These are phyloP conservation scores for Eriocheir sinensis DNA, from an alignment of 1,140 invertebrate species.

Conservation along the genomic window DNA sequence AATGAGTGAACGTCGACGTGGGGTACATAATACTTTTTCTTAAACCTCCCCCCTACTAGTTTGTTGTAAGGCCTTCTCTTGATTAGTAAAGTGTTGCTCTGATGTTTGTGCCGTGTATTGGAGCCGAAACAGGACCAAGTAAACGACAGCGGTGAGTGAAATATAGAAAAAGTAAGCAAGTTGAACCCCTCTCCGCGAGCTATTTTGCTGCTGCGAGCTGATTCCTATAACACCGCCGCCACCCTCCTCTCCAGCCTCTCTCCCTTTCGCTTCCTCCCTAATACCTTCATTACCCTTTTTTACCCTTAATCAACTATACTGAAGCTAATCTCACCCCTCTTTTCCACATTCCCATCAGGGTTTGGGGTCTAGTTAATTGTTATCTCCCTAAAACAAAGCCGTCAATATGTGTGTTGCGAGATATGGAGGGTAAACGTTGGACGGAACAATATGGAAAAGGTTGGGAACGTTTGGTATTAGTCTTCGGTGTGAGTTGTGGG, in stretches of 20 bases:
- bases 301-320: not conserved
- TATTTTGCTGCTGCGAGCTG: too few species aligned
- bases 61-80: too few species aligned
- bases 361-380: not conserved
- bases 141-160: too few species aligned
- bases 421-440: not conserved
- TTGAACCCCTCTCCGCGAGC: too few species aligned
- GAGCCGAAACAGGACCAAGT: too few species aligned
- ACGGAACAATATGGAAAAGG: slow-evolving; percentile 44
- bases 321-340: not conserved
- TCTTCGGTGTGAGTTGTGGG: slow-evolving; percentile 61
- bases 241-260: slow-evolving; percentile 47
- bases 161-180: too few species aligned
- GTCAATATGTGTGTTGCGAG: not conserved
- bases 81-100: too few species aligned
- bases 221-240: not conserved
- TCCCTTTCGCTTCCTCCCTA: slow-evolving; percentile 59
- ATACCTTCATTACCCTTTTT: slow-evolving; percentile 39
- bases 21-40: too few species aligned
- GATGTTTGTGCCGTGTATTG: too few species aligned
- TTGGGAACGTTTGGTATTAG: slow-evolving; percentile 47
- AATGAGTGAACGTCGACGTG: too few species aligned
- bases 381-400: not conserved
- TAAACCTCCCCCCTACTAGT: too few species aligned
- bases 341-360: not conserved